Conservation (phyloP, 2,113 vertebrate genomes). For the Microtus montanus region DNA sequence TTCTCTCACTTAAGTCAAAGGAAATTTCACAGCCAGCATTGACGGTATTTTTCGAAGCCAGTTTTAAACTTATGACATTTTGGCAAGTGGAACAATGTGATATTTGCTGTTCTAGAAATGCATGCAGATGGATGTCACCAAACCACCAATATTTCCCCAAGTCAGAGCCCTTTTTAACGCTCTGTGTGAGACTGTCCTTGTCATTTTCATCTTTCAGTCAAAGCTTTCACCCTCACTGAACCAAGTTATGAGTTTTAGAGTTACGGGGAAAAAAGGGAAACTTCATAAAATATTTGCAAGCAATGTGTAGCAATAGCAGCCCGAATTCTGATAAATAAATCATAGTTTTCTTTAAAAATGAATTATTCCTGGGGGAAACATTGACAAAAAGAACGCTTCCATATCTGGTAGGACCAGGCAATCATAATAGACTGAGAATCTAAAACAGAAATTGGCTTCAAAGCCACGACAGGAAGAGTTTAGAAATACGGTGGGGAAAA, state of each 20-base stretch:
- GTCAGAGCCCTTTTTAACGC: slow-evolving; percentile 40
- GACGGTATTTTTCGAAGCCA: slow-evolving; percentile 57
- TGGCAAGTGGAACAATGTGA: slow-evolving; percentile 64
- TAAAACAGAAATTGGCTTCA: slow-evolving; percentile 11
- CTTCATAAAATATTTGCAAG: slow-evolving; percentile 66
- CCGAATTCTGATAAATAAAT: slow-evolving; percentile 68
- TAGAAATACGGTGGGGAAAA: neutral
- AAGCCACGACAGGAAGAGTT: slow-evolving; percentile 4
- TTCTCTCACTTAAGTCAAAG: slow-evolving; percentile 66
- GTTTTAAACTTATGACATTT: slow-evolving; percentile 65
- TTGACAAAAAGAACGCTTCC: slow-evolving; percentile 14
- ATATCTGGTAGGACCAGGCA: neutral
- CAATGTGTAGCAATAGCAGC: neutral
- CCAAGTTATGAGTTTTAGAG: slow-evolving; percentile 36
- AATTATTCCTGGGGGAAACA: slow-evolving; percentile 58
- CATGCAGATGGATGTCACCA: slow-evolving; percentile 43
- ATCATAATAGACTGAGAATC: neutral
- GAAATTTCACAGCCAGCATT: slow-evolving; percentile 51
- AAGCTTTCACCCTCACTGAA: slow-evolving; percentile 57
- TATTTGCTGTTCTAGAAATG: slow-evolving; percentile 62
- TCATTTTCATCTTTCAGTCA: slow-evolving; percentile 59
- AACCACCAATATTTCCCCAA: slow-evolving; percentile 38
- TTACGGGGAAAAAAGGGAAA: neutral
- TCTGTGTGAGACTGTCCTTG: slow-evolving; percentile 15
- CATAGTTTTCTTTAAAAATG: slow-evolving; percentile 67